Evolutionary conservation across 2,797 vertebrate species (phyloP), one percentile per base, ranked within the genome.

Genomic region (Poeciliopsis presidionis): DNA sequence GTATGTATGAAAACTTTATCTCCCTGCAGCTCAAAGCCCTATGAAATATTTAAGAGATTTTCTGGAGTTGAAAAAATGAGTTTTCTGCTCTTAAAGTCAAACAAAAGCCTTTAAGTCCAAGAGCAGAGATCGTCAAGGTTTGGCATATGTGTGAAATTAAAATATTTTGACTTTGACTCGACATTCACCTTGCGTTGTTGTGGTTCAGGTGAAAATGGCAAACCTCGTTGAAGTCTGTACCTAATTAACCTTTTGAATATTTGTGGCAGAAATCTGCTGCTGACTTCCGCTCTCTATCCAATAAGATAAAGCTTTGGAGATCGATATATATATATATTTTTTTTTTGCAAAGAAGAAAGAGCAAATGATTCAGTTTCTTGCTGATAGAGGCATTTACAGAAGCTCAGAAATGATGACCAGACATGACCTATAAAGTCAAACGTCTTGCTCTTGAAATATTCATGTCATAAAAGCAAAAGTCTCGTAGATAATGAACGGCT

Each of bases 1-100:
- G 13, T 13, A 45, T 45, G 1, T 83, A 84, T 85, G 84, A 79
- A 83, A 88, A 83, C 55, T 59, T 84, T 28, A 49, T 84, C 43
- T 88, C 51, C 77, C 36, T 36, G 72, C 74, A 80, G 63, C 75
- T 81, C 43, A 28, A 41, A 65, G 43, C 46, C 74, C 72, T 47
- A 33, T 88, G 61, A 90, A 90, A 85, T 89, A 89, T 91, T 81
- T 20, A 85, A 80, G 8, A 76, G 16, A 72, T 84, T 25, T 49
- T 41, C 30, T 75, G 30, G 5, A 53, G 14, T 41, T 67, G 16
- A 69, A 82, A 79, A 82, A 28, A 57, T 57, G 2, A 59, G n/a
- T 53, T 39, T 49, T 13, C 79, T 47, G 13, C 30, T 70, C 55
- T 7, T 47, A 73, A 79, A 30, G 78, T 70, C 43, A 61, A 63